Base-by-base conservation (phyloP, 37 sponge, comb jelly and placozoan species). In the Beroe ovata region DNA sequence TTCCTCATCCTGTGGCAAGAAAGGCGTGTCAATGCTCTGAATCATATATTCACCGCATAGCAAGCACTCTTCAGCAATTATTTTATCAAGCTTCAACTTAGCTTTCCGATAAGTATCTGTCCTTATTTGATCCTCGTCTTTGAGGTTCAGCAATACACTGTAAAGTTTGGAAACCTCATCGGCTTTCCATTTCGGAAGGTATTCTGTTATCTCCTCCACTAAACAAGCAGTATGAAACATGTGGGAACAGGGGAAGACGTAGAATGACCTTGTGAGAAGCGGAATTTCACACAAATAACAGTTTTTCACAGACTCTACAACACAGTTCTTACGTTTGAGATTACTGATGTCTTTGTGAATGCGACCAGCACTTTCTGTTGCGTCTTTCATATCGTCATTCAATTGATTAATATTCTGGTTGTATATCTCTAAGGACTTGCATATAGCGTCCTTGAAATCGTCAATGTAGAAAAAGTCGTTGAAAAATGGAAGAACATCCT, bases 361-460 rank as follows among this genome's bases (percentile, higher is more conserved):
- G 60, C 90, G 91, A 21, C 92, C 91, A 26, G 95, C 98, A 89
- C 95, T 94, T 1, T 97, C 94, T 22, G 93, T 94, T 25, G 98
- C 98, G 37, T 89, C 94, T 33, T 93, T 64, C 98, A 97, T 97
- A 41, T 97, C 95, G 0, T 60, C 64, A 88, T 94, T 93, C 18
- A 97, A 91, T 39, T 92, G 84, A 11, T 93, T 91, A 34, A 97
- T 97, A 42, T 95, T 90, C 16, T 89, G 88, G 42, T 94, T 97
- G 91, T 97, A 97, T 39, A 92, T 92, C 26, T 94, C 91, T 25
- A 97, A 90, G 8, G 98, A 94, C 26, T 89, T 89, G 54, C 95
- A 97, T 33, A 97, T 97, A 28, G 94, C 94, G 88, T 97, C 98
- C 94, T 94, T 95, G 91, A 97, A 97, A 39, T 94, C 92, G 28